A percentile compares a stretch with the other conserved stretches of the same genome.
Conservation (phyloP, 2,888 invertebrate genomes). For the Litoditis marina region DNA sequence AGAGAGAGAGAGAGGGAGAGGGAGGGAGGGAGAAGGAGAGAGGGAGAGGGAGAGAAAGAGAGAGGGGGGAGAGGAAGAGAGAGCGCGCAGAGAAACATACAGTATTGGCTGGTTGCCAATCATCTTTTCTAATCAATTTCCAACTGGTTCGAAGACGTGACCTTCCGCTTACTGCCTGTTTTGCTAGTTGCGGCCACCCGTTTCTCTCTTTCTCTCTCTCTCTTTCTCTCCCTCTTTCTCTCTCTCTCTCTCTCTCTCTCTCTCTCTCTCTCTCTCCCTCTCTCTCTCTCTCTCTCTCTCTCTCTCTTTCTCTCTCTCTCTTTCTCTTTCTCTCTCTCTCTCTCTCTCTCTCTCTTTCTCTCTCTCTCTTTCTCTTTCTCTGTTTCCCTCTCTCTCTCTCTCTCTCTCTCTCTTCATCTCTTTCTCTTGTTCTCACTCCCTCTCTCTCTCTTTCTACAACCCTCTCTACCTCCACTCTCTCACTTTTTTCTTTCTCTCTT, state of each 20-base stretch:
- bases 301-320: neutral
- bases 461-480: neutral
- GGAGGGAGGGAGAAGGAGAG: no score
- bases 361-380: constrained; percentile 9
- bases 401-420: constrained; percentile 8
- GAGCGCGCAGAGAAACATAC: no score
- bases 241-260: neutral
- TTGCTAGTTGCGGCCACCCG: neutral
- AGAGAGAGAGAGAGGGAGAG: no score
- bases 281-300: neutral
- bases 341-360: constrained; percentile 6
- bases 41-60: no score
- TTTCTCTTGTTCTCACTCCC: neutral
- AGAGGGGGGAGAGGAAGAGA: no score
- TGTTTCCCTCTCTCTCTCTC: constrained; percentile 3
- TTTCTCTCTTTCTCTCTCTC: neutral
- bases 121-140: no score
- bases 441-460: constrained; percentile 1
- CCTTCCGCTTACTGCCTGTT: neutral
- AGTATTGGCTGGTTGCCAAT: no score
- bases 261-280: neutral
- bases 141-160: no score
- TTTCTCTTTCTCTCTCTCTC: constrained; percentile 4
- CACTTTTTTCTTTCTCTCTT: neutral
- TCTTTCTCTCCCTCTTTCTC: neutral